Percentiles rank a stretch among this genome's conserved stretches.
phyloP scores from a whole-genome alignment of 2,113 vertebrate genomes.

The Taxidea taxus region DNA sequence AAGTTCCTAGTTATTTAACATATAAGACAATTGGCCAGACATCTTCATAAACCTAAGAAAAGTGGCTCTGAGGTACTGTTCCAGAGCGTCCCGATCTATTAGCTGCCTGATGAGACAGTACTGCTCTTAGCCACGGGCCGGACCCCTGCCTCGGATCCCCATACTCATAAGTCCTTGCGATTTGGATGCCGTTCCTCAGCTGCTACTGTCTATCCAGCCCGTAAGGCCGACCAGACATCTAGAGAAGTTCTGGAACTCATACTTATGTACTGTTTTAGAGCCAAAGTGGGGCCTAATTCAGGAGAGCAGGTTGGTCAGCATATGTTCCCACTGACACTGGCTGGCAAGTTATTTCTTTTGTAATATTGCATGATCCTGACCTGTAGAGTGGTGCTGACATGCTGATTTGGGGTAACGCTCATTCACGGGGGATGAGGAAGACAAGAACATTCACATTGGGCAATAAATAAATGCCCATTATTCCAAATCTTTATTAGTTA shows the following conservation, averaged over 20 bases:
- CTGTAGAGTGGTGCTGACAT: neutral
- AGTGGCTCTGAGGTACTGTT: conserved; percentile 34
- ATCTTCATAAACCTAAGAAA: conserved; percentile 51
- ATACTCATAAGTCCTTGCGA: no score
- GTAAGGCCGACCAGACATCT: neutral
- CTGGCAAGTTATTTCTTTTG: neutral
- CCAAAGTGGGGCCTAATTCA: neutral
- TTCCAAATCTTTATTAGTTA: neutral
- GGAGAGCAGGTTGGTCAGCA: neutral
- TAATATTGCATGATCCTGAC: neutral
- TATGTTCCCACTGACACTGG: neutral
- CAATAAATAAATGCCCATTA: neutral
- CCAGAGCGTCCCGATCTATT: neutral
- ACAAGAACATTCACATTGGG: neutral
- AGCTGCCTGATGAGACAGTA: neutral
- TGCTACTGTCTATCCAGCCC: neutral
- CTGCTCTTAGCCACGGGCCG: neutral
- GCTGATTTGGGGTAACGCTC: neutral
- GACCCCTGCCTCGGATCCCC: neutral
- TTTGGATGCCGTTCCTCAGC: neutral
- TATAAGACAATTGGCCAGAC: conserved; percentile 34
- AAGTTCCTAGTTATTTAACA: conserved; percentile 58
- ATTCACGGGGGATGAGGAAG: neutral
- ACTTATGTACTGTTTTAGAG: neutral
- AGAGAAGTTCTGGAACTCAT: neutral